Base-by-base conservation (phyloP, 2,888 invertebrate genomes). In the Cotesia congregata region DNA sequence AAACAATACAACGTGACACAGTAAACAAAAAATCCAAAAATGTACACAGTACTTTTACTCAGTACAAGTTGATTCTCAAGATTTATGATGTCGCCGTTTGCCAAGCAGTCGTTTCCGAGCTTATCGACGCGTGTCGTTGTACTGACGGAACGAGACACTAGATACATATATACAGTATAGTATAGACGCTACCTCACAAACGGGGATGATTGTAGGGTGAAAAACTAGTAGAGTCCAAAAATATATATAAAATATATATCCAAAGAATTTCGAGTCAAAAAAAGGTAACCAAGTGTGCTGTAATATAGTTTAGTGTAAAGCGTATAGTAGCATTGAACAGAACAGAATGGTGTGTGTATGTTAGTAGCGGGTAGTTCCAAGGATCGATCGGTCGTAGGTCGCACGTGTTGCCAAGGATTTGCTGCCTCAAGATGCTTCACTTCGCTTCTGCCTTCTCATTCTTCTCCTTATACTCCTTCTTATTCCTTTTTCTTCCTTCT, bases 81-180 rank as follows among this genome's bases (percentile, higher is more conserved):
- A 77, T 77, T 77, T 77, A 77, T 77, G 70, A 77, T 65, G 70
- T 70, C 60, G 73, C 73, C 69, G 70, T 77, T 77, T 77, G 73
- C 77, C 69, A 68, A 73, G 65, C 68, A 64, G 73, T 70, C 73
- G 73, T 77, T 77, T 77, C 69, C 65, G 77, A 77, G 73, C 73
- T 77, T 77, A 77, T 73, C 73, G 77, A 77, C 77, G 77, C 77
- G 77, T 77, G 77, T 72, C 77, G 69, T 41, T 72, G 61, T 74
- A 67, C 71, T 72, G 69, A 70, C 74, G 60, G 39, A 72, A 60
- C 71, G 71, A 20, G 70, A 30, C 41, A 30, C 67, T 38, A 38
- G 7, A 62, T 41, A 68, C 59, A n/a, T 74, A 67, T 65, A 59
- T 68, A 30, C 30, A 30, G 30, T 30, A 3, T 30, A 30, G 30